These are phyloP conservation scores for Sminthurides aquaticus DNA, from an alignment of 2,888 invertebrate species.

Conservation along the genomic window DNA sequence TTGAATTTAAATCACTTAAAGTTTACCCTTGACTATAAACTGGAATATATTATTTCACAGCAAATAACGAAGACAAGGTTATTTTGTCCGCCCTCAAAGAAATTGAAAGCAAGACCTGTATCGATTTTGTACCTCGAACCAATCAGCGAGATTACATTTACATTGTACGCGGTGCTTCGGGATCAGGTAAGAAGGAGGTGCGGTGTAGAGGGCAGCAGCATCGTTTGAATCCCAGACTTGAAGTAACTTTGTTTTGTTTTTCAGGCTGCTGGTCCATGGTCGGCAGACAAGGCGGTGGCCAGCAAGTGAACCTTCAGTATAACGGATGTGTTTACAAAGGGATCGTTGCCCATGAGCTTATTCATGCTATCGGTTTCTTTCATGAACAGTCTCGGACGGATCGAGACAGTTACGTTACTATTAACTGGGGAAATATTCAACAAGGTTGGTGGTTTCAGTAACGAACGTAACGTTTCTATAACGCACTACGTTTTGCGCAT, in stretches of 20 bases:
- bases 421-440: constrained; percentile 45
- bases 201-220: neutral
- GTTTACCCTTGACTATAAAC: neutral
- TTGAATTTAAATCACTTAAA: neutral
- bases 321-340: constrained; percentile 52
- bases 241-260: neutral
- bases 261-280: constrained; percentile 62
- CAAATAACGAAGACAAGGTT: constrained; percentile 46
- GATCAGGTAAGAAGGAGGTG: neutral
- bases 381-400: constrained; percentile 11
- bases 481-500: neutral
- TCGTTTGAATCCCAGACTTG: constrained; percentile 49
- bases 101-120: constrained; percentile 57
- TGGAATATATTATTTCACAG: neutral
- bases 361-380: constrained; percentile 54
- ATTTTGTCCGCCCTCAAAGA: constrained; percentile 56
- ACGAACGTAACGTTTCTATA: neutral
- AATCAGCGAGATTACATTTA: constrained; percentile 52
- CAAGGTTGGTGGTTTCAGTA: constrained; percentile 28
- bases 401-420: constrained; percentile 45
- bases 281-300: constrained; percentile 56
- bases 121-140: constrained; percentile 54
- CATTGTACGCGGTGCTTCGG: constrained; percentile 46
- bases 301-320: constrained; percentile 53
- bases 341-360: constrained; percentile 68